Evolutionary conservation across 2,888 invertebrate genomes (phyloP).

Genomic region (Resseliella maxima): DNA sequence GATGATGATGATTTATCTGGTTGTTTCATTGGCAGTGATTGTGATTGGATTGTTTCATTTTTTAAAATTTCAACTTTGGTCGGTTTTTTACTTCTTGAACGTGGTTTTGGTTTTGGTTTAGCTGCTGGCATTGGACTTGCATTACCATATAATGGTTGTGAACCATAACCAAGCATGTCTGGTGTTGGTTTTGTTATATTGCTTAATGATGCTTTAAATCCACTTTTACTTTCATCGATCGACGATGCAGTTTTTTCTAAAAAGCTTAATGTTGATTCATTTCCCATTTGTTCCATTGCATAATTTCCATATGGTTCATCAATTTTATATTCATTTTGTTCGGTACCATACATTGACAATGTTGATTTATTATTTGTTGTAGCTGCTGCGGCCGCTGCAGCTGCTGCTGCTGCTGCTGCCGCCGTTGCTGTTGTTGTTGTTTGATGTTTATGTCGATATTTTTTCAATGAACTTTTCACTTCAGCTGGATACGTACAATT

Average conservation of each 20-base stretch:
- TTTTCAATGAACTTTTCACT: constrained; percentile 57
- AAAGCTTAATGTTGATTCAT: constrained; percentile 57
- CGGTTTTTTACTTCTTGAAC: constrained; percentile 39
- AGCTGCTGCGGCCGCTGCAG: neutral
- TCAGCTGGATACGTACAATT: constrained; percentile 13
- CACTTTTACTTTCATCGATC: constrained; percentile 58
- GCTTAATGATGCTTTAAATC: constrained; percentile 57
- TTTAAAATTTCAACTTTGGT: constrained; percentile 52
- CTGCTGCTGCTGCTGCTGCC: too few relatives aligned
- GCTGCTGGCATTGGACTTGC: neutral
- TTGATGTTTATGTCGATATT: constrained; percentile 58
- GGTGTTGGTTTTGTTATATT: constrained; percentile 57
- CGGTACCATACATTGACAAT: neutral
- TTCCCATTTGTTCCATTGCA: neutral
- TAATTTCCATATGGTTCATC: constrained; percentile 40
- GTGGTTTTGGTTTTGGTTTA: constrained; percentile 57
- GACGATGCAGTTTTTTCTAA: constrained; percentile 57
- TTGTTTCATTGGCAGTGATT: neutral
- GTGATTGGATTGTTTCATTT: constrained; percentile 14
- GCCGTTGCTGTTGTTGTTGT: too few relatives aligned
- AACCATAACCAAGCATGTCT: constrained; percentile 22
- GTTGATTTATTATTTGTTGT: neutral
- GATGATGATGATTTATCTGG: constrained; percentile 2
- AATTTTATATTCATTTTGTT: neutral
- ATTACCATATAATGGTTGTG: neutral